Base-by-base conservation (phyloP, 92 coral and sea anemone genomes). In the Desmophyllum pertusum region DNA sequence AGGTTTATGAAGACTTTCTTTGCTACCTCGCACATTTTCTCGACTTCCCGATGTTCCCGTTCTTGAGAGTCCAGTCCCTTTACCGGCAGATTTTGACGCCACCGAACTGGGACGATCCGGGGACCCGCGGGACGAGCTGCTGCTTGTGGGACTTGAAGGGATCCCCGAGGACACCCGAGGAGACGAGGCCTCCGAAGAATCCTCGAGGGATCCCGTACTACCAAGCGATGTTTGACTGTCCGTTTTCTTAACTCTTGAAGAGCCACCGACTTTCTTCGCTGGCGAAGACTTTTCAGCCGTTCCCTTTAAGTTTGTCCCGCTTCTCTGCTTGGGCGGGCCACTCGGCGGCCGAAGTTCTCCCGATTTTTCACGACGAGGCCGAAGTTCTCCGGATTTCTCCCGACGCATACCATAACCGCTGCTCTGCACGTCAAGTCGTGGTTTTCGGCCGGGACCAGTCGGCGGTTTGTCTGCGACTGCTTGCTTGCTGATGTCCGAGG, bases 371-470 rank as follows among this genome's bases (percentile, higher is more conserved):
- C 91, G 80, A 38, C 90, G 93, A 17, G 88, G 63, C 39, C 83
- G 93, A 39, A 93, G 87, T 18, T 94, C 96, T 2, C 93, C 92
- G 4, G 98, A 91, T 80, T 95, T 92, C 67, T 95, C 98, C 68
- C 98, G 93, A 10, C 94, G 92, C 7, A 94, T 84, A 23, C 99
- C 98, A 72, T 93, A 91, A 48, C 92, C 89, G 59, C 96, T 93
- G 52, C 96, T 88, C 31, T 92, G 92, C 13, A 94, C 88, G 71
- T 89, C 92, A 59, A 86, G 81, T 19, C 87, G 80, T 46, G 88
- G 79, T 70, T 88, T 84, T 36, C 94, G 89, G 41, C 91, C 92
- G 18, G 81, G 94, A 23, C 97, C 98, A 73, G 86, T 86, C 14
- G 92, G 94, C 46, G 93, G 95, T 52, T 81, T 88, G 4, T 87